These are phyloP conservation scores for Epinephelus coioides DNA, from an alignment of 2,797 vertebrate species.

Conservation along the genomic window DNA sequence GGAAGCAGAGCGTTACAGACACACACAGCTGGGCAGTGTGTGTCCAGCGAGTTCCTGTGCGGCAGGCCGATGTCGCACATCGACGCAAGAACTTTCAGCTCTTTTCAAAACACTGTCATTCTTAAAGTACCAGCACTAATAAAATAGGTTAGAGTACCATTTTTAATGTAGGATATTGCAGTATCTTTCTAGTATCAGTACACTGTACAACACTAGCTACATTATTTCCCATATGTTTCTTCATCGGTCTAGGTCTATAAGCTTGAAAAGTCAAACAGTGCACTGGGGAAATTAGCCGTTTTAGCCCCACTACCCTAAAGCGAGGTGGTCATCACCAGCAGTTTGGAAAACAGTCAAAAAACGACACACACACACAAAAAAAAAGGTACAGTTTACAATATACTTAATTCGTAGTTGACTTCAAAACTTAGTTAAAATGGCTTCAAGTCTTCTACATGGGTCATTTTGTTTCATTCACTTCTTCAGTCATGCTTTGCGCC, in stretches of 20 bases:
- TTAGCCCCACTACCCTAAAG: not conserved
- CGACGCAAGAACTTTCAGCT: too few species aligned
- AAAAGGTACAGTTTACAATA: not conserved
- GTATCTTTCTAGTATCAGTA: too few species aligned
- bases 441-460: constrained; percentile 18
- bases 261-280: constrained; percentile 1
- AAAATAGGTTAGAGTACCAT: too few species aligned
- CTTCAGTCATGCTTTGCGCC: constrained; percentile 29
- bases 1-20: too few species aligned
- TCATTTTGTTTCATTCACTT: constrained; percentile 29
- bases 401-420: not conserved
- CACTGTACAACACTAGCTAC: too few species aligned
- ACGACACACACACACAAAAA: not conserved
- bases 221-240: not conserved
- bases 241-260: not conserved
- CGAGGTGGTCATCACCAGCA: not conserved
- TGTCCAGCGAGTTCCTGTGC: too few species aligned
- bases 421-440: not conserved
- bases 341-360: not conserved
- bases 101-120: too few species aligned
- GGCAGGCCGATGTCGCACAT: too few species aligned
- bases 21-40: too few species aligned
- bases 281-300: not conserved
- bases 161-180: too few species aligned
- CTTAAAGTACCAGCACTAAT: too few species aligned